Base-by-base conservation (phyloP, 23 tunicate genomes). In the Corella eumyota region DNA sequence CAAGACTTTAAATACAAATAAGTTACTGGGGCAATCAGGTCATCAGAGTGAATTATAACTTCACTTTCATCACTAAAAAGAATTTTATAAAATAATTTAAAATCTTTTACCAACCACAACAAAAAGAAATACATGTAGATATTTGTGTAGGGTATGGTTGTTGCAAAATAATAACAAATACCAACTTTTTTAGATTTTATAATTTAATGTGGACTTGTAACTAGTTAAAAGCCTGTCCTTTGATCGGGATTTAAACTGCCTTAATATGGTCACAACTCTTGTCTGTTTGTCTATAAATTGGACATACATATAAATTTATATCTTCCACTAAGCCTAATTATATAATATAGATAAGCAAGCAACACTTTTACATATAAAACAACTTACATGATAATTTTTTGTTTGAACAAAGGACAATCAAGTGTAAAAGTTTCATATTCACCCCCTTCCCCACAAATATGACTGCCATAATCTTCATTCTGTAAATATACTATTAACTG, bases 381-480 rank as follows among this genome's bases (percentile, higher is more conserved):
- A 20, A 50, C 83, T 56, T 30, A 75, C 90, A 93, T 35, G 0
- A 73, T 79, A 37, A 93, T 83, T 11, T 58, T 45, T 57, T 93
- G 69, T 45, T 69, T 77, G 63, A 84, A 93, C 50, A 93, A 58
- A 0, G 99, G 99, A 68, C 99, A 93, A 45, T 93, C 99, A 3
- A 84, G 50, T 11, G 87, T 80, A 61, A 85, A 93, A 2, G 95
- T 72, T 73, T 93, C 99, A 74, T 88, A 93, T 52, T 93, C 99
- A 20, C 99, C 99, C 52, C 99, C 99, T 68, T 76, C 92, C 0
- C 91, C 96, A 68, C 96, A 88, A 9, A 88, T 48, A 69, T 88
- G 82, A 56, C 88, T 65, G 25, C 88, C 96, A 62, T 78, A 88
- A 54, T 78, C 73, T 13, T 34, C 20, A 28, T 77, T 71, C 85